These are phyloP conservation scores for Brachionus koreanus DNA, from an alignment of 1,140 invertebrate species.

Conservation along the genomic window DNA sequence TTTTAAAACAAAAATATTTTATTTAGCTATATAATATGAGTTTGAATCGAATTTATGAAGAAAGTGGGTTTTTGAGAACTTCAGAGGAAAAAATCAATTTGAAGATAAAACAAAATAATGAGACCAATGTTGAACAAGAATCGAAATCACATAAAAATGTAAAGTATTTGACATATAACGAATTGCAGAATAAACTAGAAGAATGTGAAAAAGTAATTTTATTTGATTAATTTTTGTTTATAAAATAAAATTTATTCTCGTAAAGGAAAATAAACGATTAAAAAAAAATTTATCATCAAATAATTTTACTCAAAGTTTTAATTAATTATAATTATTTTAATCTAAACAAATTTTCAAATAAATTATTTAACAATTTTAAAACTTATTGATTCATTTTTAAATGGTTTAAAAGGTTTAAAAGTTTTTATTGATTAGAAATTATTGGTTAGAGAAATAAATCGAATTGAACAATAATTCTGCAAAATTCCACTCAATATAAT, in stretches of 20 bases:
- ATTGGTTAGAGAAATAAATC: too few species aligned
- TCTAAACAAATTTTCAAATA: too few species aligned
- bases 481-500: too few species aligned
- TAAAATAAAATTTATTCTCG: not conserved
- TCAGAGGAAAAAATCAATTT: not conserved
- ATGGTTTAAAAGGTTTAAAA: too few species aligned
- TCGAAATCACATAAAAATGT: not conserved
- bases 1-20: not conserved
- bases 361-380: too few species aligned
- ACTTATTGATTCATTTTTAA: too few species aligned
- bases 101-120: not conserved
- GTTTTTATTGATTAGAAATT: too few species aligned
- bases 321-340: too few species aligned
- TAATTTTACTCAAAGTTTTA: not conserved
- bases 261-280: not conserved
- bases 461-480: too few species aligned
- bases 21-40: constrained; percentile 25
- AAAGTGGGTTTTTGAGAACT: not conserved
- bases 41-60: not conserved
- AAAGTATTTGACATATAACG: not conserved
- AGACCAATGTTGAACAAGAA: not conserved
- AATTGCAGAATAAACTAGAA: not conserved
- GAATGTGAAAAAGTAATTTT: constrained; percentile 11
- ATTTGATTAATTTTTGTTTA: too few species aligned
- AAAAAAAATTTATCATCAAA: not conserved